Percentiles rank a stretch among this genome's conserved stretches.
phyloP scores from a whole-genome alignment of 2,113 vertebrate species.

The Elephas maximus region DNA sequence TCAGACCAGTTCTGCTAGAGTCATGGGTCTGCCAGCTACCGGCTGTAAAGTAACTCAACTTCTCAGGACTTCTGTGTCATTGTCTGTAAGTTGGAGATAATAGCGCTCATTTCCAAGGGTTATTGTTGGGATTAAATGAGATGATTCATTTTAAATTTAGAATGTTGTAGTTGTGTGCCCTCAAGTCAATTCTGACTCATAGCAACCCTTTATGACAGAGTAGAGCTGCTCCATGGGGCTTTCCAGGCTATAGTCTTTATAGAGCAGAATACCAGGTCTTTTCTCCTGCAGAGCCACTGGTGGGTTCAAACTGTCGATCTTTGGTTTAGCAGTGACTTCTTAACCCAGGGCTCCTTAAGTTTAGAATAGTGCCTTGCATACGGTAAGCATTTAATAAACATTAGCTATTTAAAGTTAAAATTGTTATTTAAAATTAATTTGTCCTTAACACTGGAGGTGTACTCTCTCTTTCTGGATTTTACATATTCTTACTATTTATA shows the following conservation, averaged over 20 bases:
- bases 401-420: conserved; percentile 7
- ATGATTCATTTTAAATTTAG: too few relatives aligned
- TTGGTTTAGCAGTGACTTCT: too few relatives aligned
- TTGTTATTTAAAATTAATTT: conserved; percentile 42
- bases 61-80: background rate
- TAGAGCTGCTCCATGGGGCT: too few relatives aligned
- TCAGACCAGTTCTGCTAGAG: background rate
- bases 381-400: conserved; percentile 32
- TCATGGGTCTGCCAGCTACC: background rate
- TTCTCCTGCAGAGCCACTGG: too few relatives aligned
- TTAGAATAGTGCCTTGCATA: too few relatives aligned
- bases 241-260: too few relatives aligned
- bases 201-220: background rate
- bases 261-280: background rate
- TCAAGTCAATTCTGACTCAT: too few relatives aligned
- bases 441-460: background rate
- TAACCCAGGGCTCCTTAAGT: too few relatives aligned
- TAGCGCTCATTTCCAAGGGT: background rate
- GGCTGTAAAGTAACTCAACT: background rate
- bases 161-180: too few relatives aligned
- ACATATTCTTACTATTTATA: background rate
- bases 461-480: background rate
- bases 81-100: background rate
- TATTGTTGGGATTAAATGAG: background rate
- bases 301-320: too few relatives aligned